phyloP scores from a whole-genome alignment of 30 jellyfish, hydroid and myxozoan species.

The Pelagia noctiluca region DNA sequence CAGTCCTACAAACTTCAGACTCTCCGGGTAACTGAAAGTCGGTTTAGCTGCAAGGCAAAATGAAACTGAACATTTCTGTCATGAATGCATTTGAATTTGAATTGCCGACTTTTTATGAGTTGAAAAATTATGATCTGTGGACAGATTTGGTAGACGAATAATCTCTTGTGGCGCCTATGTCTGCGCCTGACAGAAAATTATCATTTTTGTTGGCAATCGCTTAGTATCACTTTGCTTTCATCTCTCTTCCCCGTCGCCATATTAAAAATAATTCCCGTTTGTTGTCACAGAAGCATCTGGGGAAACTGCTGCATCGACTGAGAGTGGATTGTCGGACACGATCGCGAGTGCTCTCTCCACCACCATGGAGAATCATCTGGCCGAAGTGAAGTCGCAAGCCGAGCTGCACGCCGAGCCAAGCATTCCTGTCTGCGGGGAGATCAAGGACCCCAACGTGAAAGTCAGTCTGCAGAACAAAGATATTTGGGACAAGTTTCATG shows the following conservation, averaged over 20 bases:
- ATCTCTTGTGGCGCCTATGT: constrained; percentile 69
- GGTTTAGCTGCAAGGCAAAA: too few species aligned
- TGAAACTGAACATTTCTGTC: not conserved
- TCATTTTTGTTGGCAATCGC: constrained; percentile 51
- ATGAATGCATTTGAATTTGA: constrained; percentile 1
- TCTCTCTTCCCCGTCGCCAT: too few species aligned
- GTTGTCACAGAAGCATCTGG: too few species aligned
- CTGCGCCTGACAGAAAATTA: constrained; percentile 52
- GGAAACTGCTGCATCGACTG: too few species aligned
- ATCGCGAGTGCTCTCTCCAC: constrained; percentile 26
- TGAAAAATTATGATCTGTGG: constrained; percentile 68
- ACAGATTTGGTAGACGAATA: constrained; percentile 70
- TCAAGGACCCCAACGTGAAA: constrained; percentile 76
- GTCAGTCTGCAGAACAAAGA: constrained; percentile 86
- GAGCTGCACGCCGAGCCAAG: constrained; percentile 34
- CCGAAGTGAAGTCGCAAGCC: constrained; percentile 34
- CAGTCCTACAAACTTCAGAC: not conserved
- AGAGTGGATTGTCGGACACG: constrained; percentile 22
- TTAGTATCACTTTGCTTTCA: too few species aligned
- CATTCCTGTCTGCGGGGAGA: constrained; percentile 58
- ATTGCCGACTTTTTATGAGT: constrained; percentile 48
- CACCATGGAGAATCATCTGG: constrained; percentile 9
- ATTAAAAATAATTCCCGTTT: too few species aligned
- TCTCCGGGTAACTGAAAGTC: too few species aligned
- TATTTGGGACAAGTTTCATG: constrained; percentile 93